A percentile compares a stretch with the other conserved stretches of the same genome.
phyloP scores from a whole-genome alignment of 2,888 invertebrate species.

The Laothoe populi region DNA sequence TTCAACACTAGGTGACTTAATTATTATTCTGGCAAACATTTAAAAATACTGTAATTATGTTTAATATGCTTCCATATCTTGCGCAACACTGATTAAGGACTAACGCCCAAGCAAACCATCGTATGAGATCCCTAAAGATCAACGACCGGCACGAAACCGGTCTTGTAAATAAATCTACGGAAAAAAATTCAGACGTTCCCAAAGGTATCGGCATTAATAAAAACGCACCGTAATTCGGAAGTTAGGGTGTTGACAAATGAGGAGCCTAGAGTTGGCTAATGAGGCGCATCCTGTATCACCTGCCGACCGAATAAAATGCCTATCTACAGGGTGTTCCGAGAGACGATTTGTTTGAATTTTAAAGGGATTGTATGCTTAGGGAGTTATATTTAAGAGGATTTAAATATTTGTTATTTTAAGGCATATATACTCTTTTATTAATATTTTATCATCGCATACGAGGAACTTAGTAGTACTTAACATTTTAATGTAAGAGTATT shows the following conservation, averaged over 20 bases:
- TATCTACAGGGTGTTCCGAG: slow-evolving; percentile 48
- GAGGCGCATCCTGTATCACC: slow-evolving; percentile 69
- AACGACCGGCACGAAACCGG: slow-evolving; percentile 36
- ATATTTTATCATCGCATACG: not conserved
- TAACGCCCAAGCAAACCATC: slow-evolving; percentile 3
- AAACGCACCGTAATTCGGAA: slow-evolving; percentile 59
- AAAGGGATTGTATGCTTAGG: slow-evolving; percentile 18
- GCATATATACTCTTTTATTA: not conserved
- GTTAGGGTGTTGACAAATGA: slow-evolving; percentile 76
- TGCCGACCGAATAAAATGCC: slow-evolving; percentile 61
- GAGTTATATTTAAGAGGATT: slow-evolving; percentile 27
- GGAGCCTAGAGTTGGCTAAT: slow-evolving; percentile 66
- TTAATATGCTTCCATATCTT: not conserved
- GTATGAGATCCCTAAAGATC: slow-evolving; percentile 33
- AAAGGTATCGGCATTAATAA: slow-evolving; percentile 79
- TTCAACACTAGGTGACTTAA: too few relatives aligned
- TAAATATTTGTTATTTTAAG: slow-evolving; percentile 10
- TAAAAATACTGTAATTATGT: too few relatives aligned
- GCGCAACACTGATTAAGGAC: not conserved
- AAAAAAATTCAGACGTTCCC: slow-evolving; percentile 67
- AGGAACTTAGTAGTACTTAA: too few relatives aligned
- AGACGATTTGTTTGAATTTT: slow-evolving; percentile 51
- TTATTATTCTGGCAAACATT: too few relatives aligned
- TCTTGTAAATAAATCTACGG: slow-evolving; percentile 19
- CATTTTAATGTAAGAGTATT: too few relatives aligned